Conservation (phyloP, 2,888 invertebrate genomes). For the Microlaimidae sp. region DNA sequence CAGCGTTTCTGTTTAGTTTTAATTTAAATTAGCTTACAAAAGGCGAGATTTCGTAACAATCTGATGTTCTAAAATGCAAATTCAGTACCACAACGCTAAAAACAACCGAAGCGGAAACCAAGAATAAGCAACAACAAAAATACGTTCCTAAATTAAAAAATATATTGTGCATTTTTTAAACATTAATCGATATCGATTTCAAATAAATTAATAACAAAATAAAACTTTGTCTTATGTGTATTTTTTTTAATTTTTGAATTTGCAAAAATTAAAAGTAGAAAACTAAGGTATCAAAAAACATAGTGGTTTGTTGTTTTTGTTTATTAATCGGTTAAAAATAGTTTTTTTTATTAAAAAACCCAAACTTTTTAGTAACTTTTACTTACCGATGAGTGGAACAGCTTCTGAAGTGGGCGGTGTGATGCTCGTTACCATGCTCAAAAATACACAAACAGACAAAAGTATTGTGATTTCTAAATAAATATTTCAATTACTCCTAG, state of each 20-base stretch:
- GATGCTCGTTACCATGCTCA: constrained; percentile 90
- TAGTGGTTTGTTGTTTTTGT: too few relatives aligned
- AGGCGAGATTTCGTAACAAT: constrained; percentile 7
- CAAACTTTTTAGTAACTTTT: not conserved
- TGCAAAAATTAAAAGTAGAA: too few relatives aligned
- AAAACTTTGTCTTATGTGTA: too few relatives aligned
- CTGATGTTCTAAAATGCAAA: constrained; percentile 11
- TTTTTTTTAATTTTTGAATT: too few relatives aligned
- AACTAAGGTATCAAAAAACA: too few relatives aligned
- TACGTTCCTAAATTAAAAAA: constrained; percentile 10
- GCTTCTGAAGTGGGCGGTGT: constrained; percentile 96
- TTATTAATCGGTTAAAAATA: too few relatives aligned
- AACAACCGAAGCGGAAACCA: constrained; percentile 16
- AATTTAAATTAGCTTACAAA: not conserved
- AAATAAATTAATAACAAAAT: too few relatives aligned
- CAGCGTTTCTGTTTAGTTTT: too few relatives aligned
- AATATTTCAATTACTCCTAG: too few relatives aligned
- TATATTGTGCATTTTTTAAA: too few relatives aligned
- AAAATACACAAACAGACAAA: constrained; percentile 88
- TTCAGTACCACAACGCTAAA: constrained; percentile 15
- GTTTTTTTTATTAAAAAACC: too few relatives aligned
- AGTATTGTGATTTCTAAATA: constrained; percentile 28
- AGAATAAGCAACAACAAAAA: constrained; percentile 12
- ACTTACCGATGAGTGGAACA: constrained; percentile 85
- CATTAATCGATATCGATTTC: too few relatives aligned